These are phyloP conservation scores for Cyaniris semiargus DNA, from an alignment of 2,888 invertebrate species.

Conservation along the genomic window DNA sequence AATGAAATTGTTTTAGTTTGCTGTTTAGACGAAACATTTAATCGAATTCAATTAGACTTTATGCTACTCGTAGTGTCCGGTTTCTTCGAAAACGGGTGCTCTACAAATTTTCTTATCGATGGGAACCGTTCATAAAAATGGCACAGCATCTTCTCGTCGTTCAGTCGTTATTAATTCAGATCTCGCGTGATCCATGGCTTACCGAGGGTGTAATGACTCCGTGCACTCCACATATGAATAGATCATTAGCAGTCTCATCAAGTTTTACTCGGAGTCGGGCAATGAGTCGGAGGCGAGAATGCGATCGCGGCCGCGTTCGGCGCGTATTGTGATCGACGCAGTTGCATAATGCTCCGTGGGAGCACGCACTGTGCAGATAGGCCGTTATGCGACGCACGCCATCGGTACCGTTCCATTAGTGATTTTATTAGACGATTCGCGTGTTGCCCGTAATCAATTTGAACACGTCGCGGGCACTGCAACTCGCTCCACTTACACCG, in stretches of 20 bases:
- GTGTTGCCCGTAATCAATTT: constrained; percentile 76
- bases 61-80: neutral
- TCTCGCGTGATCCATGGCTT: constrained; percentile 37
- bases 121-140: neutral
- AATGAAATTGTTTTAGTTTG: neutral
- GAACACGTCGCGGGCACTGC: constrained; percentile 59
- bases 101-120: neutral
- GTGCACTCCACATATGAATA: constrained; percentile 40
- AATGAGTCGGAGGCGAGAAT: constrained; percentile 59
- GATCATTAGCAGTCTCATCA: constrained; percentile 48
- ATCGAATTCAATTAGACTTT: neutral
- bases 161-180: constrained; percentile 17
- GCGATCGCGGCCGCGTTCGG: constrained; percentile 57
- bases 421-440: constrained; percentile 78
- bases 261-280: constrained; percentile 58
- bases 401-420: constrained; percentile 76
- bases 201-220: constrained; percentile 40
- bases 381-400: constrained; percentile 78
- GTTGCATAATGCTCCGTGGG: constrained; percentile 78
- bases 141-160: constrained; percentile 12
- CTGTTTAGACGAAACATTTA: neutral
- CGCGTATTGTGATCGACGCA: constrained; percentile 63
- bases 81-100: neutral
- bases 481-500: constrained; percentile 66
- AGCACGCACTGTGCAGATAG: constrained; percentile 54